Evolutionary conservation across 2,888 invertebrate species (phyloP).

Genomic region (Drymonia ruficornis): DNA sequence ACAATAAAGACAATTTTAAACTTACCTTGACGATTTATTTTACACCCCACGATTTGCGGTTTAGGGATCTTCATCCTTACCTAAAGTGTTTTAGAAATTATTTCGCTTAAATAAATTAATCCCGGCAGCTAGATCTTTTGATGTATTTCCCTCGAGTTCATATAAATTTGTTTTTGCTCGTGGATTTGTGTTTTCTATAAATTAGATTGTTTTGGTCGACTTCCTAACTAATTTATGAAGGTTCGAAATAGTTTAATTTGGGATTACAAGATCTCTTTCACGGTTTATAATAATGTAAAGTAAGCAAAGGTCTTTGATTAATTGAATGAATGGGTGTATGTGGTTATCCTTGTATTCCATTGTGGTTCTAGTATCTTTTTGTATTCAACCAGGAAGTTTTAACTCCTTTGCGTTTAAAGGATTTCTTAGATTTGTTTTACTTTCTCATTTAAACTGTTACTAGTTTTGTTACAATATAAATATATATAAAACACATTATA

Average conservation of each 20-base stretch:
- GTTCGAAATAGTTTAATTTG: neutral
- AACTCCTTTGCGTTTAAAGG: too few species aligned
- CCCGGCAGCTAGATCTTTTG: constrained; percentile 27
- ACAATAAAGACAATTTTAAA: constrained; percentile 15
- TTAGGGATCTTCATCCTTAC: neutral
- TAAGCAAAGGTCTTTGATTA: too few species aligned
- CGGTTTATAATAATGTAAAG: neutral
- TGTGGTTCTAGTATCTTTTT: too few species aligned
- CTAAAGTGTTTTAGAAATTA: neutral
- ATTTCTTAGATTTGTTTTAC: too few species aligned
- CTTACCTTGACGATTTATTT: neutral
- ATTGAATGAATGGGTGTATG: too few species aligned
- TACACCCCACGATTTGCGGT: neutral
- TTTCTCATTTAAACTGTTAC: too few species aligned
- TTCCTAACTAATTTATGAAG: neutral
- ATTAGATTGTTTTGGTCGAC: neutral
- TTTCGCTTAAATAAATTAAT: constrained; percentile 17
- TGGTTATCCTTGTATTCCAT: too few species aligned
- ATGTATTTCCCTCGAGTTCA: constrained; percentile 31
- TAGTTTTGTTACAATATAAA: too few species aligned
- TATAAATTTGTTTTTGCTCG: constrained; percentile 28
- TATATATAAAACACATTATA: too few species aligned
- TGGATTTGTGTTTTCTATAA: constrained; percentile 4
- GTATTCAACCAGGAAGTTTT: too few species aligned
- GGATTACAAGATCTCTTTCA: neutral